Evolutionary conservation across 2,888 invertebrate species (phyloP).

Genomic region (Pristionchus entomophagus): DNA sequence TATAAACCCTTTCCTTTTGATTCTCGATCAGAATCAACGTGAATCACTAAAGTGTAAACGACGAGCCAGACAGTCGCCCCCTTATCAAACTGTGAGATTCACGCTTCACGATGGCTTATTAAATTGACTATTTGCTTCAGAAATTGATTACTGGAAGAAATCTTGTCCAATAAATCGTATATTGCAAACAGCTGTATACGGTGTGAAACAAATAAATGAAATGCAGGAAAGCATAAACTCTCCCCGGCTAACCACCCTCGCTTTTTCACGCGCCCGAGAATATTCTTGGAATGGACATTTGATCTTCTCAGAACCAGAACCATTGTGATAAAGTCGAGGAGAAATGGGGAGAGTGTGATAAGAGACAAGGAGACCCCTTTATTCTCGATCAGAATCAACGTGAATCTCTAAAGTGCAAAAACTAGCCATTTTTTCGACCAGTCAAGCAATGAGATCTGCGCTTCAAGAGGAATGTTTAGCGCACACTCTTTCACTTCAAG

Average conservation of each 20-base stretch:
- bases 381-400: background rate
- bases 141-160: too few species aligned
- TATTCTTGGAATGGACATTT: too few species aligned
- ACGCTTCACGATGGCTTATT: background rate
- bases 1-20: background rate
- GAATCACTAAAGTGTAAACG: background rate
- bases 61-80: background rate
- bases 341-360: background rate
- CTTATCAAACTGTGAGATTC: background rate
- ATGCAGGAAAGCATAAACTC: too few species aligned
- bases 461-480: background rate
- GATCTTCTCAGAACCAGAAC: too few species aligned
- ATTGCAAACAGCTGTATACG: too few species aligned
- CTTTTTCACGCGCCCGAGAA: too few species aligned
- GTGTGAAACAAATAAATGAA: too few species aligned
- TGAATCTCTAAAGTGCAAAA: conserved; percentile 2
- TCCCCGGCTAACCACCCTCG: too few species aligned
- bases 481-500: too few species aligned
- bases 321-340: background rate
- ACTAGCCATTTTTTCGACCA: background rate
- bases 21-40: background rate
- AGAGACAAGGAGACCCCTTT: background rate
- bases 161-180: too few species aligned
- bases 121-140: background rate
- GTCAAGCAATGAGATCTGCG: background rate